These are phyloP conservation scores for Synanthedon vespiformis DNA, from an alignment of 2,888 invertebrate species.

Conservation along the genomic window DNA sequence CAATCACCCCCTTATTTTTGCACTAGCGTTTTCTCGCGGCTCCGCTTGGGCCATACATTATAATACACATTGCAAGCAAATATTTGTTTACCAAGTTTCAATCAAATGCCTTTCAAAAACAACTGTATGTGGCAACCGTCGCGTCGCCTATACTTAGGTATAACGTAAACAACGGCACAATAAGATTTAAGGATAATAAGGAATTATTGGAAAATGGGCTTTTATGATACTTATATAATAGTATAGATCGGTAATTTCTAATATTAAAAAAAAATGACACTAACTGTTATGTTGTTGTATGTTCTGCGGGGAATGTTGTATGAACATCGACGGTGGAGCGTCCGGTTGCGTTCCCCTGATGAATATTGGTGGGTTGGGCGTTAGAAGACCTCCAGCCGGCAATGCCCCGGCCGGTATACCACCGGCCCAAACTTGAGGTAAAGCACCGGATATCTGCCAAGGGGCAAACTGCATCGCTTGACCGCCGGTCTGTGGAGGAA, in stretches of 20 bases:
- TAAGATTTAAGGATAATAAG: too few relatives aligned
- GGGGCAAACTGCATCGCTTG: conserved; percentile 84
- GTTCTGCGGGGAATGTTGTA: conserved; percentile 80
- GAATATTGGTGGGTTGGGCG: conserved; percentile 85
- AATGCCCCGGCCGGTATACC: conserved; percentile 76
- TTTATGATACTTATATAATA: not conserved
- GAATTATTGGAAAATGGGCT: not conserved
- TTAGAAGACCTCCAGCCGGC: conserved; percentile 73
- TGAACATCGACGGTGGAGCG: conserved; percentile 79
- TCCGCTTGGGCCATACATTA: too few relatives aligned
- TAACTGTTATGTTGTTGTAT: conserved; percentile 57
- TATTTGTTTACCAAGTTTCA: not conserved
- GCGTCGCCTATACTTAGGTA: too few relatives aligned
- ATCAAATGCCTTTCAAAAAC: not conserved
- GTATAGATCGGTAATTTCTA: not conserved
- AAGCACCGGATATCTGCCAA: conserved; percentile 80
- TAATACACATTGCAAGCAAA: too few relatives aligned
- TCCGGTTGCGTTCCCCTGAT: conserved; percentile 86
- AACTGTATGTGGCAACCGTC: not conserved
- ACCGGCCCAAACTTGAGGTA: conserved; percentile 83
- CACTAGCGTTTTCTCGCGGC: too few relatives aligned
- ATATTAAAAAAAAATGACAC: conserved; percentile 19
- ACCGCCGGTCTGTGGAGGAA: conserved; percentile 61
- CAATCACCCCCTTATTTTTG: too few relatives aligned
- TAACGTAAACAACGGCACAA: too few relatives aligned